phyloP scores from a whole-genome alignment of 92 coral and sea anemone species.

The Porites lobata region DNA sequence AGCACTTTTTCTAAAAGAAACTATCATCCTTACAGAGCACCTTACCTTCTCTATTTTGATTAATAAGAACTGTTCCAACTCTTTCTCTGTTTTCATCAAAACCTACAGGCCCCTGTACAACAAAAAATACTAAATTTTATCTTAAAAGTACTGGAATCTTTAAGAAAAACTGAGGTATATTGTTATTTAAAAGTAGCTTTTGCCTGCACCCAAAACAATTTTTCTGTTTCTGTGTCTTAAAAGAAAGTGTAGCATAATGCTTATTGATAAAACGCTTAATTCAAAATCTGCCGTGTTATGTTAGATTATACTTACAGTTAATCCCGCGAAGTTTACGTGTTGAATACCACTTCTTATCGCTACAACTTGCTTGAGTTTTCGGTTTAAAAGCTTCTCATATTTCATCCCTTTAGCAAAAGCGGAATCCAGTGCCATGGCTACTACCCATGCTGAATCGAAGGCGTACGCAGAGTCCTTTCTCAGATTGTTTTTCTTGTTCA shows the following conservation, averaged over 20 bases:
- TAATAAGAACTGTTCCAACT: constrained; percentile 71
- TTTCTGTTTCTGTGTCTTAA: too few relatives aligned
- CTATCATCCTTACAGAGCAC: background rate
- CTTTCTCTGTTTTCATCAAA: constrained; percentile 72
- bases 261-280: too few relatives aligned
- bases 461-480: constrained; percentile 73
- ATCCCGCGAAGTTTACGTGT: constrained; percentile 75
- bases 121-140: background rate
- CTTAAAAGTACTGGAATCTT: background rate
- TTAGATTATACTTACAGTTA: constrained; percentile 74
- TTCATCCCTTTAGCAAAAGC: constrained; percentile 36
- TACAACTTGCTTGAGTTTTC: background rate
- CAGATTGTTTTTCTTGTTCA: constrained; percentile 22
- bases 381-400: constrained; percentile 27
- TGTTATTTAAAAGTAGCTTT: background rate
- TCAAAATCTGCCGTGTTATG: too few relatives aligned
- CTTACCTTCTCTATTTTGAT: constrained; percentile 75
- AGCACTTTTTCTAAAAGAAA: too few relatives aligned
- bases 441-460: constrained; percentile 91
- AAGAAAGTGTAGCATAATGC: background rate
- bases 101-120: constrained; percentile 81
- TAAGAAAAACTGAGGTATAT: background rate
- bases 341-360: constrained; percentile 33
- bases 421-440: constrained; percentile 74
- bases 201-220: too few relatives aligned